Evolutionary conservation across 2,888 invertebrate genomes (phyloP).

Genomic region (Ochlodes sylvanus): DNA sequence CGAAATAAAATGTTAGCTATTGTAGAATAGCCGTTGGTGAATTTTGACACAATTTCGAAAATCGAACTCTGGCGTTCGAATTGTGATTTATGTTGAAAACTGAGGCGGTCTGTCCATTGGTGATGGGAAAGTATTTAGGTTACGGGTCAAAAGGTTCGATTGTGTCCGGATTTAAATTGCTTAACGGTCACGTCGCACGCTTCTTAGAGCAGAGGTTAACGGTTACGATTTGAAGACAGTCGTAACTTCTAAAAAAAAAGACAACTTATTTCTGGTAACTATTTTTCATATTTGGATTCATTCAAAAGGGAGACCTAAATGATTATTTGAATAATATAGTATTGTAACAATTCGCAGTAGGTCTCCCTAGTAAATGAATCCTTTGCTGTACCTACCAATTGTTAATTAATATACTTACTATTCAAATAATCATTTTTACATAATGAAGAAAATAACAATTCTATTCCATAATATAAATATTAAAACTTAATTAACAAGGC

Average conservation of each 20-base stretch:
- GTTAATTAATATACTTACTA: too few relatives aligned
- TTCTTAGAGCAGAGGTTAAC: slow-evolving; percentile 74
- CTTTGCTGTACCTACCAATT: too few relatives aligned
- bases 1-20: slow-evolving; percentile 78
- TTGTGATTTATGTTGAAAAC: slow-evolving; percentile 78
- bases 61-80: slow-evolving; percentile 71
- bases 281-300: too few relatives aligned
- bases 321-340: too few relatives aligned
- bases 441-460: too few relatives aligned
- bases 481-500: too few relatives aligned
- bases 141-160: slow-evolving; percentile 76
- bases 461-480: too few relatives aligned
- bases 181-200: slow-evolving; percentile 79
- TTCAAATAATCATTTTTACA: too few relatives aligned
- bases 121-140: slow-evolving; percentile 71
- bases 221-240: slow-evolving; percentile 47
- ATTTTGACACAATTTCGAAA: slow-evolving; percentile 79
- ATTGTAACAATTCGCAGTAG: too few relatives aligned
- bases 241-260: background rate
- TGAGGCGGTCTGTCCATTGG: slow-evolving; percentile 44
- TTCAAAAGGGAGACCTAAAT: too few relatives aligned
- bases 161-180: slow-evolving; percentile 63
- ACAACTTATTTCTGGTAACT: too few relatives aligned
- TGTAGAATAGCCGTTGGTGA: slow-evolving; percentile 71
- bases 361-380: too few relatives aligned